Conservation (phyloP, 1,140 invertebrate species). For the Diorhabda sublineata region DNA sequence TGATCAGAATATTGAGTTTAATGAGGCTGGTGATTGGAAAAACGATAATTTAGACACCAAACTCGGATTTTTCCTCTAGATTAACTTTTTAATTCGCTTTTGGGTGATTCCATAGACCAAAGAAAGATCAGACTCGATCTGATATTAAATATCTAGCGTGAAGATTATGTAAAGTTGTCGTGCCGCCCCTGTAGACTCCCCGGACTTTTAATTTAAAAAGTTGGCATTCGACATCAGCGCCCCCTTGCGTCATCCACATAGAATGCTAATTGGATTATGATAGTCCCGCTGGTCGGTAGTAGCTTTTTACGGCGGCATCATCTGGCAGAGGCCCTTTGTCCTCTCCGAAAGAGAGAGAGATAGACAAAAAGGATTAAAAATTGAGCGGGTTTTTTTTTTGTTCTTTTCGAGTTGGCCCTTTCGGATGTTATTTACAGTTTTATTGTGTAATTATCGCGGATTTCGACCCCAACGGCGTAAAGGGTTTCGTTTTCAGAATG, state of each 20-base stretch:
- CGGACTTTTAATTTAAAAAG: conserved; percentile 42
- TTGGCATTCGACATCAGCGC: conserved; percentile 30
- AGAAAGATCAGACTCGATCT: no score
- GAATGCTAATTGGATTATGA: conserved; percentile 45
- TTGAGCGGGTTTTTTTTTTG: conserved; percentile 29
- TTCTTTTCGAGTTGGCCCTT: conserved; percentile 20
- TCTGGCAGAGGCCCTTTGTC: conserved; percentile 34
- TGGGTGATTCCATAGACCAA: no score
- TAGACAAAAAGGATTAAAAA: conserved; percentile 35
- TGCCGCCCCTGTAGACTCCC: conserved; percentile 14
- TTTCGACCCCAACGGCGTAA: neutral
- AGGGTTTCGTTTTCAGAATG: neutral
- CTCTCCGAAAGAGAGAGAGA: conserved; percentile 28
- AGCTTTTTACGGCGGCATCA: conserved; percentile 39
- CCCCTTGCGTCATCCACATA: conserved; percentile 33
- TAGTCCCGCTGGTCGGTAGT: conserved; percentile 33
- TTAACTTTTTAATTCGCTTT: no score
- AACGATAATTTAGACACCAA: no score
- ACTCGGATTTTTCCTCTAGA: no score
- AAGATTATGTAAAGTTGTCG: no score
- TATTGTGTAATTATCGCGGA: neutral
- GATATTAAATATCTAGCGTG: no score
- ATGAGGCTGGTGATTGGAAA: no score
- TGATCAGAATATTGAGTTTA: no score
- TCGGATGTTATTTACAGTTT: conserved; percentile 1